phyloP scores from a whole-genome alignment of 1,140 invertebrate genomes.

The Psilanteris sp. region DNA sequence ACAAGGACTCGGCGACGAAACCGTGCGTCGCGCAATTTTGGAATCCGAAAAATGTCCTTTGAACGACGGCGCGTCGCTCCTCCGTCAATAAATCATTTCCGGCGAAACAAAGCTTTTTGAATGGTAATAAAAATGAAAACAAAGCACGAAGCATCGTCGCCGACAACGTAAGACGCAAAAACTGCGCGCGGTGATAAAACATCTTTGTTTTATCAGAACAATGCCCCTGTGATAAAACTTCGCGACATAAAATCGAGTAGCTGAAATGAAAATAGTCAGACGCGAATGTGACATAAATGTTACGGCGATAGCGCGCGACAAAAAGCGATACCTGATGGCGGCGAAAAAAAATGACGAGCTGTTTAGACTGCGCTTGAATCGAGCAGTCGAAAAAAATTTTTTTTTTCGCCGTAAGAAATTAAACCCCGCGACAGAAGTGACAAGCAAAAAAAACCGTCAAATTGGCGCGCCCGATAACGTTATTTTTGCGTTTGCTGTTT shows the following conservation, averaged over 20 bases:
- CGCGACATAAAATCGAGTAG: constrained; percentile 42
- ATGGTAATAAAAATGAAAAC: neutral
- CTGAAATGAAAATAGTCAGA: constrained; percentile 53
- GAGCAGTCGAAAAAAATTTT: too few species aligned
- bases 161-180: constrained; percentile 23
- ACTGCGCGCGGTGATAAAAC: constrained; percentile 22
- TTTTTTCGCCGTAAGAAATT: too few species aligned
- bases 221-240: constrained; percentile 44
- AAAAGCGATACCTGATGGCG: constrained; percentile 27
- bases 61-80: too few species aligned
- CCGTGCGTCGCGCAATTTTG: too few species aligned
- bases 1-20: too few species aligned
- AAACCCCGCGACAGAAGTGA: constrained; percentile 10
- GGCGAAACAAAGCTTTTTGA: neutral
- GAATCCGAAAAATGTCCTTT: neutral
- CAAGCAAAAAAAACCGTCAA: constrained; percentile 14
- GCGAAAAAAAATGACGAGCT: constrained; percentile 40
- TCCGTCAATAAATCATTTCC: neutral
- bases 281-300: constrained; percentile 38
- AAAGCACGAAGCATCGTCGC: neutral
- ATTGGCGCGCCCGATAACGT: constrained; percentile 42
- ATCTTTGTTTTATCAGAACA: constrained; percentile 56
- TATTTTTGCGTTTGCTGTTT: constrained; percentile 42
- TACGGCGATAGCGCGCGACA: constrained; percentile 22
- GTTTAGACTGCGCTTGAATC: constrained; percentile 15